Base-by-base conservation (phyloP, 2,113 vertebrate genomes). In the Silurus asotus region DNA sequence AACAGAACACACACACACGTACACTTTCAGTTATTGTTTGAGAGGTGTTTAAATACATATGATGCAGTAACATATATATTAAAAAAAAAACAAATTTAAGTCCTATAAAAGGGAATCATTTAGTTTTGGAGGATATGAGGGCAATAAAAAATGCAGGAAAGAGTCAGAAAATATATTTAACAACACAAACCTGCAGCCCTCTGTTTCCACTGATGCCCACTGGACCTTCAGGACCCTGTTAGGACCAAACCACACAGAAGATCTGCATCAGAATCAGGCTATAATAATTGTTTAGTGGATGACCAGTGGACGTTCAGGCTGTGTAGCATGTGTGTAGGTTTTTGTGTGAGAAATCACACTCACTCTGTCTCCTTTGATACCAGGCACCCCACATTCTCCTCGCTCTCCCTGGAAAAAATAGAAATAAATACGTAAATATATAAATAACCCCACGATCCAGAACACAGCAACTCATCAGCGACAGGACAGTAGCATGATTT, bases 371-470 rank as follows among this genome's bases (percentile, higher is more conserved):
- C 97, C 97, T 91, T 97, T 98, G 72, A 94, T 88, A 87, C 97
- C 96, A 86, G 97, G 97, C 81, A 94, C 95, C 76, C 96, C 97
- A 92, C 97, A 98, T 90, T 97, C 95, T n/a, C 96, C 96, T 92
- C 96, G 93, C 88, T 97, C 96, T 56, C 97, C 97, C 97, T 97
- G 89, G 8, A 84, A 55, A 81, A 80, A 55, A n/a, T 8, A 74
- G 20, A 11, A 37, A 37, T 2, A 37, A 37, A 37, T 37, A 37
- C 37, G 2, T 37, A 2, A 37, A 37, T 1, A 37, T 2, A 37
- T 37, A 37, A 37, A 37, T 37, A 37, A 37, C 37, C 37, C 37
- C 37, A 37, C 37, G 37, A 37, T 37, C 2, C 13, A 7, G 28
- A 37, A 19, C 37, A 70, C 7, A 72, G 3, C 37, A 3, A 13